phyloP scores from a whole-genome alignment of 1,140 invertebrate genomes.

The Lamellibrachia luymesi region DNA sequence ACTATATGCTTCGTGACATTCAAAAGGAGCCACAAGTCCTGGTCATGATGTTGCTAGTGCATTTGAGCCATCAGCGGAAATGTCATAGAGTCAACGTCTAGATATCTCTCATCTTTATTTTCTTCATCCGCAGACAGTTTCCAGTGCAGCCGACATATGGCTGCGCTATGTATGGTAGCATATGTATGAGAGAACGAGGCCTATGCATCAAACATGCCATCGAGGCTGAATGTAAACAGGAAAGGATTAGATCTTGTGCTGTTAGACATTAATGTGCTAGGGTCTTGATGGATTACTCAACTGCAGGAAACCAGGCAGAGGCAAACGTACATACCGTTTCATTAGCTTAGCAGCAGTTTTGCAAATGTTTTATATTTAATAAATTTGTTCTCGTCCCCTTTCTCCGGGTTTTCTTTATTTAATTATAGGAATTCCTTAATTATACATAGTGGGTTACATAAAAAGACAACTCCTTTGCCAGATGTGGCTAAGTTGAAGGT shows the following conservation, averaged over 20 bases:
- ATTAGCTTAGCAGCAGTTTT: background rate
- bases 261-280: background rate
- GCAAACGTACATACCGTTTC: background rate
- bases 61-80: background rate
- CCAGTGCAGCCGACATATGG: background rate
- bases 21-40: background rate
- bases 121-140: background rate
- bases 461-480: no score
- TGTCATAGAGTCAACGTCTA: background rate
- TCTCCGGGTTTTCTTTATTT: no score
- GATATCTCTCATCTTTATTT: background rate
- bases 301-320: background rate
- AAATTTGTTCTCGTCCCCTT: no score
- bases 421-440: no score
- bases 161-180: background rate
- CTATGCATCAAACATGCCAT: background rate
- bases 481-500: no score
- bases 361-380: background rate
- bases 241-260: background rate
- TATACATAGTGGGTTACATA: no score
- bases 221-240: background rate
- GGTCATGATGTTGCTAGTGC: background rate
- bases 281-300: background rate
- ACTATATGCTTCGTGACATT: background rate
- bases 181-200: background rate